Percentiles rank a stretch among this genome's conserved stretches.
Conservation (phyloP, 2,888 invertebrate genomes). For the Octonoba sinensis region DNA sequence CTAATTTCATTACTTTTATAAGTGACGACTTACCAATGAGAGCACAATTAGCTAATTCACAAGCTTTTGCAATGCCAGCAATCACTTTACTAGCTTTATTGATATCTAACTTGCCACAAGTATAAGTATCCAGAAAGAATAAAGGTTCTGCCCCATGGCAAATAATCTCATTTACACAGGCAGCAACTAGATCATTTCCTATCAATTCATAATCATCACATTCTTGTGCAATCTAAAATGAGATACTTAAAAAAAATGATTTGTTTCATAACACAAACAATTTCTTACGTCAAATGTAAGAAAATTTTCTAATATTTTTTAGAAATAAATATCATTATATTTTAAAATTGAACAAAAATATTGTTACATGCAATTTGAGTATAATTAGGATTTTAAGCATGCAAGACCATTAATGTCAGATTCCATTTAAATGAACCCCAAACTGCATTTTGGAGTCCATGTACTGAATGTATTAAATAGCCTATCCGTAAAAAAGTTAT, state of each 20-base stretch:
- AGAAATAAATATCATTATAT: neutral
- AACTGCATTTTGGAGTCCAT: too few relatives aligned
- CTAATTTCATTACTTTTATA: too few relatives aligned
- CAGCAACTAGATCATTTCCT: constrained; percentile 95
- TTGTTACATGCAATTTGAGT: too few relatives aligned
- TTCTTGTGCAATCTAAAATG: constrained; percentile 83
- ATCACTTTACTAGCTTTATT: constrained; percentile 83
- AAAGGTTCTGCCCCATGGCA: constrained; percentile 96
- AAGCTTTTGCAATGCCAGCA: constrained; percentile 89
- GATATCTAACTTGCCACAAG: constrained; percentile 88
- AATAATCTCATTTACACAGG: constrained; percentile 97
- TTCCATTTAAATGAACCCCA: too few relatives aligned
- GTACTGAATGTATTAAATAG: too few relatives aligned
- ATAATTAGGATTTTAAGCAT: too few relatives aligned
- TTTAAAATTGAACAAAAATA: neutral
- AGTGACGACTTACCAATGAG: constrained; percentile 79
- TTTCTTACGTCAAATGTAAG: neutral
- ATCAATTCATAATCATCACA: constrained; percentile 84
- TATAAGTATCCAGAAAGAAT: constrained; percentile 97
- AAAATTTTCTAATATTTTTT: neutral
- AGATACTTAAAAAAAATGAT: neutral
- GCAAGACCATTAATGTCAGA: too few relatives aligned
- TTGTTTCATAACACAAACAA: neutral
- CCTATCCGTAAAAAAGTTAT: too few relatives aligned
- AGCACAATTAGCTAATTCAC: constrained; percentile 86